Conservation (phyloP, 2,113 vertebrate genomes). For the Lichenostomus cassidix region DNA sequence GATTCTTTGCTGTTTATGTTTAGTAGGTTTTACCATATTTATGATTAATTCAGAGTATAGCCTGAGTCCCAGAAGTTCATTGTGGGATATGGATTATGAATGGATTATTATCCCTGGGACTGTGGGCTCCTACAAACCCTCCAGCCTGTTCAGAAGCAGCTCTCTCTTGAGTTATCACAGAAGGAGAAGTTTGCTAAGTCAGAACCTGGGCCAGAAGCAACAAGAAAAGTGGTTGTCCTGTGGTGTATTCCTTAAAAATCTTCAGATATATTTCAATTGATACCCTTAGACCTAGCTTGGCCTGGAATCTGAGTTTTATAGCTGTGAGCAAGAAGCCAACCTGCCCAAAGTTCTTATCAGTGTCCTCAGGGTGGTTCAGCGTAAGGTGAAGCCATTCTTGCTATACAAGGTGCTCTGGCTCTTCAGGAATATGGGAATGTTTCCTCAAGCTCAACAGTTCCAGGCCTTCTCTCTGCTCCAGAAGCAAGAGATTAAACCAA, state of each 20-base stretch:
- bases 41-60: constrained; percentile 37
- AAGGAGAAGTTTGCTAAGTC: not conserved
- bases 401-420: not conserved
- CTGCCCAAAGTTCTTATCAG: not conserved
- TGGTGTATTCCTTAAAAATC: constrained; percentile 21
- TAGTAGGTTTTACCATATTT: not conserved
- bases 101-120: too few relatives aligned
- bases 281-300: constrained; percentile 10
- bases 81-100: not conserved
- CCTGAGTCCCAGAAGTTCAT: not conserved
- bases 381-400: constrained; percentile 22
- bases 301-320: constrained; percentile 33
- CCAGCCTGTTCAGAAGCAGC: not conserved
- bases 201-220: not conserved
- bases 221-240: constrained; percentile 5
- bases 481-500: not conserved
- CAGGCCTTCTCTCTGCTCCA: not conserved
- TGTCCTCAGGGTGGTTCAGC: not conserved
- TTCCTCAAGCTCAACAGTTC: constrained; percentile 11
- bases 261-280: constrained; percentile 23
- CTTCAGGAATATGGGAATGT: not conserved
- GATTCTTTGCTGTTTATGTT: not conserved
- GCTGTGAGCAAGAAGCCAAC: constrained; percentile 14
- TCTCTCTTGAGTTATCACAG: not conserved
- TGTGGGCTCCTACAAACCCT: not conserved